These are phyloP conservation scores for Danionella dracula DNA, from an alignment of 2,797 vertebrate species.

Conservation along the genomic window DNA sequence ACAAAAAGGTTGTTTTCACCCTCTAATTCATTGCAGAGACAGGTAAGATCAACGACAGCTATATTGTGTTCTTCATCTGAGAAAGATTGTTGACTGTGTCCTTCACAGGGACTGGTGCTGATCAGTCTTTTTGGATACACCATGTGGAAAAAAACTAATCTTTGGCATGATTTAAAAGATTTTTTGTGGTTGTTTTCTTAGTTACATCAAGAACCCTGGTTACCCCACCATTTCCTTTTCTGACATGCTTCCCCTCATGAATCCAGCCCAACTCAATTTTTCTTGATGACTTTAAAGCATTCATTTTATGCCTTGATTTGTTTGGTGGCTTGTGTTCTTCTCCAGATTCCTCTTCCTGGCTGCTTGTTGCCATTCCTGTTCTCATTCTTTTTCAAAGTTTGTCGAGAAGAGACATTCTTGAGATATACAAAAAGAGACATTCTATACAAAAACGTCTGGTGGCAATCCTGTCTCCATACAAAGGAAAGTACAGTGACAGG, in stretches of 20 bases:
- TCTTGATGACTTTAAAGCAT: no score
- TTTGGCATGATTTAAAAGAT: conserved; percentile 32
- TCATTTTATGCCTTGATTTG: conserved; percentile 13
- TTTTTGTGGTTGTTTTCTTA: conserved; percentile 36
- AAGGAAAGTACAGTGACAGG: background rate
- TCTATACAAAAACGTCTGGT: background rate
- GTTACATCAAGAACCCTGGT: conserved; percentile 32
- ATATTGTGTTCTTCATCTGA: no score
- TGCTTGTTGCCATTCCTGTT: background rate
- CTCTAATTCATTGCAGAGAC: no score
- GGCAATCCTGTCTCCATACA: background rate
- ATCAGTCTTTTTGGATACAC: background rate
- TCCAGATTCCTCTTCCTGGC: background rate
- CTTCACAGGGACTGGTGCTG: no score
- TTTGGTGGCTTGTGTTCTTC: background rate
- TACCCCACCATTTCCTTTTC: conserved; percentile 39
- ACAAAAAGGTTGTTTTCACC: no score
- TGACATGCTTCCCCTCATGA: conserved; percentile 37
- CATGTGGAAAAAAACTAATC: conserved; percentile 35
- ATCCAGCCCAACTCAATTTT: conserved; percentile 45
- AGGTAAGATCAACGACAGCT: no score
- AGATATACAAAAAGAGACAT: no score
- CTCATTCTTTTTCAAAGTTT: background rate
- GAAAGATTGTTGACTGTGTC: no score
- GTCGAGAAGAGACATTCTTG: no score